These are phyloP conservation scores for Drosophila rellima DNA, from an alignment of 2,888 invertebrate species.

Conservation along the genomic window DNA sequence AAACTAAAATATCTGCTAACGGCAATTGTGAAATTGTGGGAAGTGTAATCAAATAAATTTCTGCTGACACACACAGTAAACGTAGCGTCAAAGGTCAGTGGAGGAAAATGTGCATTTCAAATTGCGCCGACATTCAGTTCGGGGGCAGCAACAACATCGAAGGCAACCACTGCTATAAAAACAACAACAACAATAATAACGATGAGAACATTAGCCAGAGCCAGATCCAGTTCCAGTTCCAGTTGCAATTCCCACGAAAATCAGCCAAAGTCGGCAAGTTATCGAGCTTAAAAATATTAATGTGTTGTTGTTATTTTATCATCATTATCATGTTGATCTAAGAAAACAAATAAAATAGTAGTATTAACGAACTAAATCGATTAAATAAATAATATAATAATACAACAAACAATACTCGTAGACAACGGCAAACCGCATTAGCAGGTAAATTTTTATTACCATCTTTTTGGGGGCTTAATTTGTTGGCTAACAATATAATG, in stretches of 20 bases:
- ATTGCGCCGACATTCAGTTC: conserved; percentile 55
- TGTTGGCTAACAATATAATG: neutral
- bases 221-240: conserved; percentile 48
- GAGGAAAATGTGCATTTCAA: conserved; percentile 75
- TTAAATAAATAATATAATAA: conserved; percentile 11
- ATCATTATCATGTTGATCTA: conserved; percentile 67
- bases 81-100: conserved; percentile 50
- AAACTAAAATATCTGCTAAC: conserved; percentile 39
- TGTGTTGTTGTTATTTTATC: conserved; percentile 74
- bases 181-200: conserved; percentile 22
- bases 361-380: conserved; percentile 5
- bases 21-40: conserved; percentile 55
- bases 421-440: conserved; percentile 12
- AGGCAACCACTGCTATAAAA: conserved; percentile 15
- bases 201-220: conserved; percentile 46
- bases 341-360: conserved; percentile 2
- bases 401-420: conserved; percentile 3
- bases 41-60: conserved; percentile 76
- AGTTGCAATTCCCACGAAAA: conserved; percentile 64
- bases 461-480: conserved; percentile 4
- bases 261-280: conserved; percentile 42
- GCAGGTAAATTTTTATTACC: conserved; percentile 54
- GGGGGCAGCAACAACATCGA: conserved; percentile 31
- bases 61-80: conserved; percentile 43
- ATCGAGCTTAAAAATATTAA: conserved; percentile 71